Conservation (phyloP, 2,797 vertebrate genomes). For the Remorina albescens region DNA sequence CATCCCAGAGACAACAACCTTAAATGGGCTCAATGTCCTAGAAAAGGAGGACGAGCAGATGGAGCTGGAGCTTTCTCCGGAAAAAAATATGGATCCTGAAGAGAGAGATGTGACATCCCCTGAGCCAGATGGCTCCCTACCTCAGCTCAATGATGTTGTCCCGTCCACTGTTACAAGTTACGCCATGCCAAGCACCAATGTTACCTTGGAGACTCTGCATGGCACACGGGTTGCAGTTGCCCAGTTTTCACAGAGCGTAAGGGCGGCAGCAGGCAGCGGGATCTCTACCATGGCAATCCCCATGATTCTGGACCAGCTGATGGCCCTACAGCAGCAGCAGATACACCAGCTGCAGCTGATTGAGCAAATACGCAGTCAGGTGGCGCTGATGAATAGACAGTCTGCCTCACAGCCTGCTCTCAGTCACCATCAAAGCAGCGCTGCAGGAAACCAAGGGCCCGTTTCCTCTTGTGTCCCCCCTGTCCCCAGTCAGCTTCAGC, state of each 20-base stretch:
- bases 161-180: conserved; percentile 87
- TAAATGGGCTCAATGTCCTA: conserved; percentile 74
- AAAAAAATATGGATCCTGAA: conserved; percentile 85
- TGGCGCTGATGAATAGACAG: conserved; percentile 96
- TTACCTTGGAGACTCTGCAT: conserved; percentile 98
- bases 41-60: conserved; percentile 94
- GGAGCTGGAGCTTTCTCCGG: conserved; percentile 91
- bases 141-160: conserved; percentile 87
- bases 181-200: conserved; percentile 97
- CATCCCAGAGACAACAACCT: conserved; percentile 82
- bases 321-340: conserved; percentile 99
- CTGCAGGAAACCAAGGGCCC: conserved; percentile 77
- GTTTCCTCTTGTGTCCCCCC: conserved; percentile 82
- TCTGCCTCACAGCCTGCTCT: conserved; percentile 85
- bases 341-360: conserved; percentile 99
- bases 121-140: conserved; percentile 88
- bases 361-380: conserved; percentile 98
- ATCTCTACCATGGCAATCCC: conserved; percentile 94
- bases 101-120: conserved; percentile 85
- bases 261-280: conserved; percentile 80
- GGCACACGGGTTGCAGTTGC: conserved; percentile 98
- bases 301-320: conserved; percentile 97
- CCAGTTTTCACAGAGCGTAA: conserved; percentile 94
- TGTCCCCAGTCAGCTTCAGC: conserved; percentile 88
- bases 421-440: conserved; percentile 79